Evolutionary conservation across 2,113 vertebrate genomes (phyloP).

Genomic region (Scortum barcoo): DNA sequence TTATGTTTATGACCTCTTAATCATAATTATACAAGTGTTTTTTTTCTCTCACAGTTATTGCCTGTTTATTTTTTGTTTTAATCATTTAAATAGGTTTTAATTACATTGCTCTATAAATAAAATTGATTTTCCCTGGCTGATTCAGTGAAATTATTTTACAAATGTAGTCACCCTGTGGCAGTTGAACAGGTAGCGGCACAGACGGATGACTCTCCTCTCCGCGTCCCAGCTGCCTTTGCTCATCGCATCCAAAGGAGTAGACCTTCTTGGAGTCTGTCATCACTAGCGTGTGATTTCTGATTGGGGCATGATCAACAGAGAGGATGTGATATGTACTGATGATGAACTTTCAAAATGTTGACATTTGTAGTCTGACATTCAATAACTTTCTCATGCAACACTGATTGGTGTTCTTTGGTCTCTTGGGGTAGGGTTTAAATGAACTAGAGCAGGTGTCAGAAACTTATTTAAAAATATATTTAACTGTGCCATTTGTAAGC

Average conservation of each 20-base stretch:
- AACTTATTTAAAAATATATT: background rate
- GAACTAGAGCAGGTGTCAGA: background rate
- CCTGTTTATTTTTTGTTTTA: no score
- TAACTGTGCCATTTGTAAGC: background rate
- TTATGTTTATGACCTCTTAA: no score
- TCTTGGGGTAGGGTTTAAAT: background rate
- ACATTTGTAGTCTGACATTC: background rate
- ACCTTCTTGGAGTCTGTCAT: constrained; percentile 50
- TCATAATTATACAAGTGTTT: no score
- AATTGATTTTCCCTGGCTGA: no score
- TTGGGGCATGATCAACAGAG: background rate
- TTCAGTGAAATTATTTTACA: background rate
- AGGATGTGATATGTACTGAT: background rate
- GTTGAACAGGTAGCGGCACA: constrained; percentile 66
- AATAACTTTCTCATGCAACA: background rate
- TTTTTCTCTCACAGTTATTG: no score
- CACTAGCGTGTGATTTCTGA: constrained; percentile 75
- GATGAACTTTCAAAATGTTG: background rate
- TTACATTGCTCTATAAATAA: no score
- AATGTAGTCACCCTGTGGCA: constrained; percentile 34
- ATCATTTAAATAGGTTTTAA: no score
- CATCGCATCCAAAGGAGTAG: constrained; percentile 74
- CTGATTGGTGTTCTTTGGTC: background rate
- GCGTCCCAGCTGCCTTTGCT: constrained; percentile 69
- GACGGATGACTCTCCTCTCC: constrained; percentile 43